phyloP scores from a whole-genome alignment of 2,113 vertebrate genomes.

The Sturnira hondurensis region DNA sequence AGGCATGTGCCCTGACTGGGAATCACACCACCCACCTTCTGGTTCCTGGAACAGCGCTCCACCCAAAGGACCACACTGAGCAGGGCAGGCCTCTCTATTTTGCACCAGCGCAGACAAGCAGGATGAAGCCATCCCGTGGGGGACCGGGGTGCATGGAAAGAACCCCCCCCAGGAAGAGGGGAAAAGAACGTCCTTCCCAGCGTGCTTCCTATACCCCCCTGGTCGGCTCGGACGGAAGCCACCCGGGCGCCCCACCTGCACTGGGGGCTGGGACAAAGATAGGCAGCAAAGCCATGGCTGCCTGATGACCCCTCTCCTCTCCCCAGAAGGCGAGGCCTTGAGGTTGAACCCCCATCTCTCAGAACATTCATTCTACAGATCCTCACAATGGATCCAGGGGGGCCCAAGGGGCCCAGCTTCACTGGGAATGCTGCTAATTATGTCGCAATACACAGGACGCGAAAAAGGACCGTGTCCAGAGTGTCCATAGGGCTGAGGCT shows the following conservation, averaged over 20 bases:
- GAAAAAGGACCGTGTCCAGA: too few relatives aligned
- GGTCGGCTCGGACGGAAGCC: rapidly evolving
- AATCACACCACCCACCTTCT: too few relatives aligned
- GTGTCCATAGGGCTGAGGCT: neutral
- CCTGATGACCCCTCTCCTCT: rapidly evolving
- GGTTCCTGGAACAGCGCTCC: too few relatives aligned
- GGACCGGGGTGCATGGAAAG: rapidly evolving
- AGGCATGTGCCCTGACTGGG: too few relatives aligned
- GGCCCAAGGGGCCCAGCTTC: neutral
- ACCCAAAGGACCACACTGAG: too few relatives aligned
- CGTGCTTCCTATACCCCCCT: rapidly evolving
- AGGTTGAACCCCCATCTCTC: neutral
- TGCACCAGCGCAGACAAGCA: neutral
- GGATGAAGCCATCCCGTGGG: too few relatives aligned
- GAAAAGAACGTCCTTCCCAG: rapidly evolving
- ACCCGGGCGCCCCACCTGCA: rapidly evolving
- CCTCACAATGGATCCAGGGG: neutral
- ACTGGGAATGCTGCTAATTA: neutral
- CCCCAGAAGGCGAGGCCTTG: neutral
- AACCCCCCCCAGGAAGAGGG: neutral
- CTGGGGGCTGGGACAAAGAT: rapidly evolving
- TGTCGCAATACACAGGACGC: rapidly evolving
- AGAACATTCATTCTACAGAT: neutral
- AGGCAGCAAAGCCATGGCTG: rapidly evolving
- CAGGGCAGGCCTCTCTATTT: too few relatives aligned